Conservation (phyloP, 1,140 invertebrate genomes). For the Drosophila carrolli region DNA sequence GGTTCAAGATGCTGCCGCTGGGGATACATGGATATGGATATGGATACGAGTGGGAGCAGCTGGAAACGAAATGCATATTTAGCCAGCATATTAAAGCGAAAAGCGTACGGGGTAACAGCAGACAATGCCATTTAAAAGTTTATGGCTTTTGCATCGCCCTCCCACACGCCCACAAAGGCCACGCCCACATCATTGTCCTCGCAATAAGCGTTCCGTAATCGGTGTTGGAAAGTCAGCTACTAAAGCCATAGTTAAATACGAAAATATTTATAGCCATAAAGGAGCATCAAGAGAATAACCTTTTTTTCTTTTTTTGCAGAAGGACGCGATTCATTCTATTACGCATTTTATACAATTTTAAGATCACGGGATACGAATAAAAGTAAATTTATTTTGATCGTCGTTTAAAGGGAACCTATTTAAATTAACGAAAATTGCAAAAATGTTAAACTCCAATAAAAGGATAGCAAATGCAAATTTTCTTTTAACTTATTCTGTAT, state of each 20-base stretch:
- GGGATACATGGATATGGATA: constrained; percentile 15
- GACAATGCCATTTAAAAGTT: constrained; percentile 69
- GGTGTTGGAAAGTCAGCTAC: constrained; percentile 12
- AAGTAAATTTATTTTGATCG: no score
- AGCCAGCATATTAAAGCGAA: constrained; percentile 64
- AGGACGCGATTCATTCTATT: no score
- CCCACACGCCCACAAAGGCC: background rate
- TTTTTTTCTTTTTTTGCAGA: no score
- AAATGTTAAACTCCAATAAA: no score
- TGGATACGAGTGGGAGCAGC: constrained; percentile 48
- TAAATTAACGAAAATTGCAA: no score
- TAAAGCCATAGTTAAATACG: background rate
- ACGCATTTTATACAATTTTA: no score
- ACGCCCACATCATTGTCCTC: constrained; percentile 27
- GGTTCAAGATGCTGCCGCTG: constrained; percentile 37
- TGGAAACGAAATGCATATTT: constrained; percentile 71
- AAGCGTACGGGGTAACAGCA: constrained; percentile 44
- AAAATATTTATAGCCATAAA: background rate
- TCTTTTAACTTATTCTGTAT: no score
- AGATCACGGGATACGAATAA: no score
- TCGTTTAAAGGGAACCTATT: no score
- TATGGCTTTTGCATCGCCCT: constrained; percentile 53
- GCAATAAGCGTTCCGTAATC: constrained; percentile 11
- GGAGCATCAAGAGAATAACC: no score
- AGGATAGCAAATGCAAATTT: no score